Evolutionary conservation across 2,797 vertebrate species (phyloP).

Genomic region (Pseudomugil tenellus): DNA sequence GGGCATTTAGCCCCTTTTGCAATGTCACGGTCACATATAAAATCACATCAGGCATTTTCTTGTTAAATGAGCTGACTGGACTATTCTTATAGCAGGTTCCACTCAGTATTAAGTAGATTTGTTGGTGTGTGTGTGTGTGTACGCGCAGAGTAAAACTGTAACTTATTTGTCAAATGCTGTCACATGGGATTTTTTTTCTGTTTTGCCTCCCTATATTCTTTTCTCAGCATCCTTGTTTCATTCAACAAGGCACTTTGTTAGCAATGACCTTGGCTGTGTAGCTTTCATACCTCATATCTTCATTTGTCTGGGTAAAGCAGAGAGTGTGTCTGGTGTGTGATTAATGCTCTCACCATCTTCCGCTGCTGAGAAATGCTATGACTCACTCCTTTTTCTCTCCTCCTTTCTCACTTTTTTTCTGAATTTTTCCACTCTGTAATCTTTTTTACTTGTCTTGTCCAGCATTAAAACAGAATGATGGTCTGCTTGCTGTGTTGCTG

Average conservation of each 20-base stretch:
- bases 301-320: constrained; percentile 1
- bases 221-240: constrained; percentile 10
- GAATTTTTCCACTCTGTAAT: background rate
- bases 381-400: constrained; percentile 35
- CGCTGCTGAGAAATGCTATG: constrained; percentile 38
- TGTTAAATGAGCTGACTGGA: constrained; percentile 17
- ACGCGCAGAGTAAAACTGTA: constrained; percentile 1
- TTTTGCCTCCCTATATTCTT: background rate
- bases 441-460: too few species aligned
- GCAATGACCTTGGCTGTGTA: constrained; percentile 39
- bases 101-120: constrained; percentile 15
- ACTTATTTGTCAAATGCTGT: background rate
- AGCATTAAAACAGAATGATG: too few species aligned
- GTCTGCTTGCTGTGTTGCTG: too few species aligned
- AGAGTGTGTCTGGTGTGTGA: constrained; percentile 25
- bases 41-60: constrained; percentile 5
- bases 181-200: background rate
- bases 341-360: constrained; percentile 40
- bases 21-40: background rate
- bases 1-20: background rate
- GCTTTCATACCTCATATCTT: constrained; percentile 13
- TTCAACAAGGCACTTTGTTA: constrained; percentile 30
- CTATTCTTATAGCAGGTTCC: constrained; percentile 15
- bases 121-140: constrained; percentile 7
- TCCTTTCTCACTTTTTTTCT: background rate